Conservation (phyloP, 2,797 vertebrate genomes). For the Scomberomorus guttatus region DNA sequence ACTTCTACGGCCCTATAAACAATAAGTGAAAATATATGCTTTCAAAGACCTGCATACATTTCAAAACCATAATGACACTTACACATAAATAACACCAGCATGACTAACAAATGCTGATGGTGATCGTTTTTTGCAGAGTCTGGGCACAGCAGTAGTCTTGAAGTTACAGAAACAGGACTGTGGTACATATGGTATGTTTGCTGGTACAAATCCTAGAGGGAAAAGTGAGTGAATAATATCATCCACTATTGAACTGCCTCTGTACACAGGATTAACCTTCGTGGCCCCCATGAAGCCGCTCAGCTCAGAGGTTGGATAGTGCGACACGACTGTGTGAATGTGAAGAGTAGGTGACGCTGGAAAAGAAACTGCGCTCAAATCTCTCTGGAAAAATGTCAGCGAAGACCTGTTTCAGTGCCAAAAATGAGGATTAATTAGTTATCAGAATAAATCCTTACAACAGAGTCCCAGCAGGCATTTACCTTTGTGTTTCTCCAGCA, state of each 20-base stretch:
- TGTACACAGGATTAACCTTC: conserved; percentile 29
- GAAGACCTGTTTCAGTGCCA: conserved; percentile 2
- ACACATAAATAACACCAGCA: conserved; percentile 4
- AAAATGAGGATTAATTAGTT: background rate
- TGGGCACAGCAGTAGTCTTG: conserved; percentile 14
- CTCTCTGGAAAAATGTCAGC: conserved; percentile 1
- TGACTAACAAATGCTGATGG: background rate
- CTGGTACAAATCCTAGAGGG: conserved; percentile 30
- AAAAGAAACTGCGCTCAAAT: background rate
- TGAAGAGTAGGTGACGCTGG: background rate
- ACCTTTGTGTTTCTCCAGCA: conserved; percentile 88
- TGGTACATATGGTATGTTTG: conserved; percentile 18
- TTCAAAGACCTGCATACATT: conserved; percentile 9
- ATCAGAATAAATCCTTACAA: background rate
- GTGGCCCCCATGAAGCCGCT: conserved; percentile 19
- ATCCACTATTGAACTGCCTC: conserved; percentile 35
- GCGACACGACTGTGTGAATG: conserved; percentile 24
- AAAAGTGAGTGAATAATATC: conserved; percentile 20
- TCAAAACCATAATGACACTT: conserved; percentile 12
- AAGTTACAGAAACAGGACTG: conserved; percentile 4
- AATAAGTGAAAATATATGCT: background rate
- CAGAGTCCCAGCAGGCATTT: conserved; percentile 1
- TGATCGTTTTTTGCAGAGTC: background rate
- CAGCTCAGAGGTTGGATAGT: conserved; percentile 5
- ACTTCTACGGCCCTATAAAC: background rate